phyloP scores from a whole-genome alignment of 1,140 invertebrate species.

The Batillaria attramentaria region DNA sequence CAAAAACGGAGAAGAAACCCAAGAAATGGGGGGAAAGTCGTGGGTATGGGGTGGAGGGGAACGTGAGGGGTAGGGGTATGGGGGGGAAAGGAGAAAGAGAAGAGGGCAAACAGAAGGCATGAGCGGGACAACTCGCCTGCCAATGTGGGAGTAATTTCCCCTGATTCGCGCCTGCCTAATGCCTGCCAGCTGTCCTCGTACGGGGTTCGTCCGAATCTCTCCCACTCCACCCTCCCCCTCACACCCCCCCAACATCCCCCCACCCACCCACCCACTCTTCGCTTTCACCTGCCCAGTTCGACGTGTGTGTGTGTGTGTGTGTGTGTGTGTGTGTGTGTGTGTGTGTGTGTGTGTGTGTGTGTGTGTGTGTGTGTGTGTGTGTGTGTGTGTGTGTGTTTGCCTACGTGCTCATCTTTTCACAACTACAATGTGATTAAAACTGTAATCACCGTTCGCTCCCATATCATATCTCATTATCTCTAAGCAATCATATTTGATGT shows the following conservation, averaged over 20 bases:
- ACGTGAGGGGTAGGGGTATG: background rate
- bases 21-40: background rate
- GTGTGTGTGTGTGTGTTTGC: constrained; percentile 15
- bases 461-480: background rate
- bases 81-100: background rate
- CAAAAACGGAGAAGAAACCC: background rate
- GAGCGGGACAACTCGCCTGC: constrained; percentile 25
- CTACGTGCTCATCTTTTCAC: background rate
- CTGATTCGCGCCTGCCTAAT: constrained; percentile 25
- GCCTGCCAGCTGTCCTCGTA: constrained; percentile 8
- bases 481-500: too few species aligned
- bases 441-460: background rate
- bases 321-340: constrained; percentile 3
- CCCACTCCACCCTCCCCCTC: too few species aligned
- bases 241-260: too few species aligned
- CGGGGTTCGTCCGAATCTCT: too few species aligned
- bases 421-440: background rate
- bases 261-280: background rate
- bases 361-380: constrained; percentile 18
- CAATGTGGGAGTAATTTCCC: constrained; percentile 28
- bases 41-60: background rate
- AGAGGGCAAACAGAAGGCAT: constrained; percentile 23
- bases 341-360: background rate
- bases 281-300: background rate
- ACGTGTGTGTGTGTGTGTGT: background rate